These are phyloP conservation scores for Phenacoccus solenopsis DNA, from an alignment of 1,140 invertebrate genomes.

Conservation along the genomic window DNA sequence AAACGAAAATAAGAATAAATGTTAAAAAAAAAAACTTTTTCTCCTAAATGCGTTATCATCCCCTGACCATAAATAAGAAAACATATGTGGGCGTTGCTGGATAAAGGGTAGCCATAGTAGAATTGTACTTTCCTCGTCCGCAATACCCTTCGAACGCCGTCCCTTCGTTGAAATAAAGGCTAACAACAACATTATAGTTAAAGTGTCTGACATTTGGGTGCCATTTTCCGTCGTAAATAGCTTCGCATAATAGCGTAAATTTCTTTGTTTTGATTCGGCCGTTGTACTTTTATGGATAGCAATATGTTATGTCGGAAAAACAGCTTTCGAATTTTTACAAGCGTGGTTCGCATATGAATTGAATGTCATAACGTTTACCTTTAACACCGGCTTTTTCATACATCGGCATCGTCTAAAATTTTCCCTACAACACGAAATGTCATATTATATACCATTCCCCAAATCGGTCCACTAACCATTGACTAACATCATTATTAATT, in stretches of 20 bases:
- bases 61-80: slow-evolving; percentile 15
- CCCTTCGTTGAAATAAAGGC: not conserved
- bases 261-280: slow-evolving; percentile 16
- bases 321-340: slow-evolving; percentile 6
- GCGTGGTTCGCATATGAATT: slow-evolving; percentile 17
- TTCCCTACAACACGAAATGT: too few relatives aligned
- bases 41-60: not conserved
- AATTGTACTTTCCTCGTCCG: slow-evolving; percentile 8
- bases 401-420: too few relatives aligned
- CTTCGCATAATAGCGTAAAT: slow-evolving; percentile 16
- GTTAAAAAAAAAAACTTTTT: not conserved
- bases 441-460: too few relatives aligned
- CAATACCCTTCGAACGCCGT: not conserved
- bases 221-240: slow-evolving; percentile 15
- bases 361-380: slow-evolving; percentile 14
- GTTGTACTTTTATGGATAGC: slow-evolving; percentile 15
- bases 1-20: not conserved
- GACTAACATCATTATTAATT: too few relatives aligned
- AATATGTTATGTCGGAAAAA: slow-evolving; percentile 9
- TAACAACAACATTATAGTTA: slow-evolving; percentile 17
- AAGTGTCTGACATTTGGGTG: slow-evolving; percentile 17
- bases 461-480: too few relatives aligned
- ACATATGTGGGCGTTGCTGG: slow-evolving; percentile 12
- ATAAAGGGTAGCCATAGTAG: slow-evolving; percentile 16
- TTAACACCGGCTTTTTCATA: too few relatives aligned